These are phyloP conservation scores for Drosophila navojoa DNA, from an alignment of 1,140 invertebrate species.

Conservation along the genomic window DNA sequence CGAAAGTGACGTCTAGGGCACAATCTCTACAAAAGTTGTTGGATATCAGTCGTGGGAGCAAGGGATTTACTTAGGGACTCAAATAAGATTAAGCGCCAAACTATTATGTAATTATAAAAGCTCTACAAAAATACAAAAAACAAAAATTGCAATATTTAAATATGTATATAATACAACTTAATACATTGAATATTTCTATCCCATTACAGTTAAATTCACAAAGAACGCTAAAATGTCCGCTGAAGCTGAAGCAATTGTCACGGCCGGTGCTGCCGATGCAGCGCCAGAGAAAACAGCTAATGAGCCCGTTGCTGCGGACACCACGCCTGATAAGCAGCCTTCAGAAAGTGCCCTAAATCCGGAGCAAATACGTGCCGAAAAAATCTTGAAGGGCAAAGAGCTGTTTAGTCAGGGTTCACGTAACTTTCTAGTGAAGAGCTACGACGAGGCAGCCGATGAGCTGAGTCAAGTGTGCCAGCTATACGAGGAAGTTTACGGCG, in stretches of 20 bases:
- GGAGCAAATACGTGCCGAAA: conserved; percentile 63
- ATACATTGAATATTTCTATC: background rate
- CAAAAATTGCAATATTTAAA: background rate
- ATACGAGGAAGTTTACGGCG: conserved; percentile 87
- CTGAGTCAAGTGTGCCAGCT: conserved; percentile 89
- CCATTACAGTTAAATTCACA: conserved; percentile 13
- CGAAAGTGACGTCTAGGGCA: conserved; percentile 78
- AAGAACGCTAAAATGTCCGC: conserved; percentile 62
- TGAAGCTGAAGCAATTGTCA: conserved; percentile 74
- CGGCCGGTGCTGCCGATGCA: conserved; percentile 55
- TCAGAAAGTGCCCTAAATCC: conserved; percentile 27
- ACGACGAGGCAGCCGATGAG: conserved; percentile 88
- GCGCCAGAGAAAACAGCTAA: conserved; percentile 45
- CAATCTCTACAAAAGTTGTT: conserved; percentile 58
- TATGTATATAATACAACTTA: background rate
- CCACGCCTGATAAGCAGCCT: conserved; percentile 55
- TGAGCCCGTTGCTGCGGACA: conserved; percentile 60
- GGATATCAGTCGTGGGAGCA: conserved; percentile 11
- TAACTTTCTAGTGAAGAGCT: conserved; percentile 89
- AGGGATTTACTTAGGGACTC: conserved; percentile 23
- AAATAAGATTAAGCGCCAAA: conserved; percentile 19
- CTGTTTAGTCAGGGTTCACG: conserved; percentile 88
- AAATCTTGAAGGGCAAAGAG: conserved; percentile 79
- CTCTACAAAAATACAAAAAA: background rate
- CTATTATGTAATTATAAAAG: conserved; percentile 10